Evolutionary conservation across 2,888 invertebrate genomes (phyloP).

Genomic region (Pristionchus exspectatus): DNA sequence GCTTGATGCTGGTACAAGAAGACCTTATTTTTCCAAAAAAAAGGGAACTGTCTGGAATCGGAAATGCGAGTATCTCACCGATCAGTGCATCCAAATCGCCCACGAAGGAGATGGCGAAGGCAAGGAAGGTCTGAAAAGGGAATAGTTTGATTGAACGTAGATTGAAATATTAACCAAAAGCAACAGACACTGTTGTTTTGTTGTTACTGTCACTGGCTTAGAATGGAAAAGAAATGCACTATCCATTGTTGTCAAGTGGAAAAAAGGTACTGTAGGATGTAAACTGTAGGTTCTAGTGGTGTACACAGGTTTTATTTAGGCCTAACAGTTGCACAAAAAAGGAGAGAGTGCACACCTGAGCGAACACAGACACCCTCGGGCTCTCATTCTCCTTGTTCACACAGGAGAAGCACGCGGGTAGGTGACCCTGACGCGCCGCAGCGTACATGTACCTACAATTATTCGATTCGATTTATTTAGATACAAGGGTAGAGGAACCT

Average conservation of each 20-base stretch:
- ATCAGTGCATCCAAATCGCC: constrained; percentile 77
- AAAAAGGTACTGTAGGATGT: too few relatives aligned
- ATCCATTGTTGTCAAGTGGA: background rate
- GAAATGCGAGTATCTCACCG: constrained; percentile 69
- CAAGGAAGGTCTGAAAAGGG: constrained; percentile 71
- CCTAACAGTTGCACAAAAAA: too few relatives aligned
- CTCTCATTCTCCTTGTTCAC: constrained; percentile 75
- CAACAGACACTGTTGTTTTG: background rate
- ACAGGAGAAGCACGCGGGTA: constrained; percentile 76
- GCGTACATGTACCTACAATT: constrained; percentile 76
- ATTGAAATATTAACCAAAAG: too few relatives aligned
- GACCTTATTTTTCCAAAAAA: too few relatives aligned
- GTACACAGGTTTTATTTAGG: too few relatives aligned
- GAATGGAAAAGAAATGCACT: background rate
- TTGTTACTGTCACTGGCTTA: background rate
- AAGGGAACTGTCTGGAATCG: too few relatives aligned
- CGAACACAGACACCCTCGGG: constrained; percentile 76
- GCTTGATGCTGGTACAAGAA: too few relatives aligned
- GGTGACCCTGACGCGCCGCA: constrained; percentile 77
- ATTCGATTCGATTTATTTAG: background rate
- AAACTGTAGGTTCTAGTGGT: too few relatives aligned
- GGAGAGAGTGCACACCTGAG: constrained; percentile 64
- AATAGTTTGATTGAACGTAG: too few relatives aligned
- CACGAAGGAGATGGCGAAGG: constrained; percentile 74
- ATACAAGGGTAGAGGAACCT: background rate